phyloP scores from a whole-genome alignment of 2,888 invertebrate species.

The Boloria selene region DNA sequence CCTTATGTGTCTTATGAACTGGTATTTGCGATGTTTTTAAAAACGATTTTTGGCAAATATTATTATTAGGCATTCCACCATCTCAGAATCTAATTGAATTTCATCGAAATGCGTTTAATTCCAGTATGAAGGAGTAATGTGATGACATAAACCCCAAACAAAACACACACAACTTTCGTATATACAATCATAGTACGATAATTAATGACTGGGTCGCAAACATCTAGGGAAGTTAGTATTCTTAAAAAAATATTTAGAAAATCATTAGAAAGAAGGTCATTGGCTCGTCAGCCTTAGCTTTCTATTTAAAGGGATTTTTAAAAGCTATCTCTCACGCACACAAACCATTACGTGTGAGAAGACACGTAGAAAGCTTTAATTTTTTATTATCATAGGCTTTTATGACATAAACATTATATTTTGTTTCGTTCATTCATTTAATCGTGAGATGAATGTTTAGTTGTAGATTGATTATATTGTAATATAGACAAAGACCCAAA shows the following conservation, averaged over 20 bases:
- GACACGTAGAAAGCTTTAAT: slow-evolving; percentile 1
- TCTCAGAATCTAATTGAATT: too few relatives aligned
- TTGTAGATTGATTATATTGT: too few relatives aligned
- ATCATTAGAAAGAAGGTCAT: slow-evolving; percentile 36
- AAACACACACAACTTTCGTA: too few relatives aligned
- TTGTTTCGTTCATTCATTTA: too few relatives aligned
- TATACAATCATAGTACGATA: neutral
- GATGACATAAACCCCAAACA: too few relatives aligned
- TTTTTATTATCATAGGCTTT: slow-evolving; percentile 6
- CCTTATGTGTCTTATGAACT: too few relatives aligned
- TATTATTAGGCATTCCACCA: too few relatives aligned
- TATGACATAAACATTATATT: too few relatives aligned
- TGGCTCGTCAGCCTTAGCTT: slow-evolving; percentile 25
- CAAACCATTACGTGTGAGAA: slow-evolving; percentile 23
- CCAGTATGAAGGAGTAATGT: neutral
- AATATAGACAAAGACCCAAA: too few relatives aligned
- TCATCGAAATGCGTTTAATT: neutral
- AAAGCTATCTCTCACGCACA: slow-evolving; percentile 27
- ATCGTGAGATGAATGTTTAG: too few relatives aligned
- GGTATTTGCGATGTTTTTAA: too few relatives aligned
- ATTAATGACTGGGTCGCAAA: slow-evolving; percentile 2
- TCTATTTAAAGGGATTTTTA: slow-evolving; percentile 33
- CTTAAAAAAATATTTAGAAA: slow-evolving; percentile 40
- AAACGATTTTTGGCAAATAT: too few relatives aligned
- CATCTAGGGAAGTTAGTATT: slow-evolving; percentile 14